These are phyloP conservation scores for Papilio glaucus DNA, from an alignment of 1,140 invertebrate species.

Conservation along the genomic window DNA sequence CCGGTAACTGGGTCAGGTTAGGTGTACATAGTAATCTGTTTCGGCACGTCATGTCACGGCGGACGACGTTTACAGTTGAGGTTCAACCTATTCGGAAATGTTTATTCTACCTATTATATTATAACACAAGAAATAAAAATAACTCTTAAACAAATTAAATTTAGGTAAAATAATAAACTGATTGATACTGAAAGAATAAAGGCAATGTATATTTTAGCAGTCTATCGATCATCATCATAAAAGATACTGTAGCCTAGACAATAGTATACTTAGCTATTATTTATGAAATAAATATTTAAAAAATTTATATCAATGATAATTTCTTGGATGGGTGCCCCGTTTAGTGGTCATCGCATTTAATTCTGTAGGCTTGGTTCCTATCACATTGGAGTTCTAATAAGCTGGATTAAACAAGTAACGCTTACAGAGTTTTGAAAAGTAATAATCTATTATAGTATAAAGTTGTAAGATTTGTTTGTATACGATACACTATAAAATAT, in stretches of 20 bases:
- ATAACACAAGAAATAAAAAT: background rate
- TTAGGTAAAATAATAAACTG: background rate
- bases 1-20: slow-evolving; percentile 10
- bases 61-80: background rate
- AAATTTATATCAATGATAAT: too few species aligned
- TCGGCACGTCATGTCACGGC: background rate
- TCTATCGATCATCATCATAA: background rate
- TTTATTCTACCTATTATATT: too few species aligned
- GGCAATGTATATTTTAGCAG: background rate
- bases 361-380: too few species aligned
- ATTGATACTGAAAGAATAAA: background rate
- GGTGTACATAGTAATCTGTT: background rate
- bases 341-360: too few species aligned
- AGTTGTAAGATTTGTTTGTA: too few species aligned
- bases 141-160: slow-evolving; percentile 2
- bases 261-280: background rate
- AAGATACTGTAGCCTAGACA: background rate
- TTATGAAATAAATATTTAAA: too few species aligned
- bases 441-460: too few species aligned
- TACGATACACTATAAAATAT: too few species aligned
- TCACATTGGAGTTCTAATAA: too few species aligned
- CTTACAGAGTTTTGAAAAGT: too few species aligned
- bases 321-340: too few species aligned
- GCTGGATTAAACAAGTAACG: too few species aligned
- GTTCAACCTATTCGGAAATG: background rate